A percentile compares a stretch with the other conserved stretches of the same genome.
These are phyloP conservation scores for Ovibos moschatus DNA, from an alignment of 2,113 vertebrate genomes.

Conservation along the genomic window DNA sequence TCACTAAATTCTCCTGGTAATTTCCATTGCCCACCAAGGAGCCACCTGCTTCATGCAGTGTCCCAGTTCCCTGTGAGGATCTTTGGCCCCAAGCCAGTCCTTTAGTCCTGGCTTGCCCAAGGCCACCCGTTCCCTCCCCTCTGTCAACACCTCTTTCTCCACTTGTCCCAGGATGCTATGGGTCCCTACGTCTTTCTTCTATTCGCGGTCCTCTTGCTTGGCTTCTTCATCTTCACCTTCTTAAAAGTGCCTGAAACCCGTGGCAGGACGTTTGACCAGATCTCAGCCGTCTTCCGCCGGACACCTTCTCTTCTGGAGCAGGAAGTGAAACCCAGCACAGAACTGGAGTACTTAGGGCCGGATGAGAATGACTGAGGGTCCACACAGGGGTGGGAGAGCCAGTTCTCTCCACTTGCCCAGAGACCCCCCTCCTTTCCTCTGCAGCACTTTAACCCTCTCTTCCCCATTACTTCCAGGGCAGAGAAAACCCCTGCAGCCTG, in stretches of 20 bases:
- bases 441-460: slow-evolving; percentile 62
- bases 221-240: slow-evolving; percentile 92
- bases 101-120: neutral
- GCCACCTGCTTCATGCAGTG: neutral
- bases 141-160: slow-evolving; percentile 44
- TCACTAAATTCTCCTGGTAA: neutral
- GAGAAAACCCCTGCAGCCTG: slow-evolving; percentile 4
- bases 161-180: slow-evolving; percentile 80
- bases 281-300: slow-evolving; percentile 84
- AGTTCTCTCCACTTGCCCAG: neutral
- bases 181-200: slow-evolving; percentile 93
- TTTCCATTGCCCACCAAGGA: neutral
- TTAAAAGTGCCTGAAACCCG: slow-evolving; percentile 92
- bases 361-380: slow-evolving; percentile 76
- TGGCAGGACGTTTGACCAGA: slow-evolving; percentile 93
- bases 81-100: neutral
- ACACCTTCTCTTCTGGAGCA: slow-evolving; percentile 82
- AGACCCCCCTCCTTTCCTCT: slow-evolving; percentile 23
- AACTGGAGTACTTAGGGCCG: slow-evolving; percentile 87
- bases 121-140: neutral
- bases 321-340: slow-evolving; percentile 87
- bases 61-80: neutral
- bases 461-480: slow-evolving; percentile 35
- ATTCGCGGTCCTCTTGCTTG: slow-evolving; percentile 87
- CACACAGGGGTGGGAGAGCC: neutral